phyloP scores from a whole-genome alignment of 37 sponge, comb jelly and placozoan species.

The Hexactinellida sp. region DNA sequence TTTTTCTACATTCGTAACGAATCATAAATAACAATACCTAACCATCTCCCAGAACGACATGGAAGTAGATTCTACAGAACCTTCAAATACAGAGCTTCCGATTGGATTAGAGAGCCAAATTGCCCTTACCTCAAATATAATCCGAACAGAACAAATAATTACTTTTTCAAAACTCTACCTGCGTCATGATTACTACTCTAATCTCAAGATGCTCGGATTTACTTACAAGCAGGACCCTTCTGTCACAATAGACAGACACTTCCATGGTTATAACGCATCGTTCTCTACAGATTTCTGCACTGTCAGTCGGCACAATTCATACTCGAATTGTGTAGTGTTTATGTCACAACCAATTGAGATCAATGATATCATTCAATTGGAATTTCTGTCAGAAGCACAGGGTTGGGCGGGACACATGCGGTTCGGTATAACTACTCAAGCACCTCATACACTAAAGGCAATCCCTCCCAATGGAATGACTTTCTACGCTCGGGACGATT shows the following conservation, averaged over 20 bases:
- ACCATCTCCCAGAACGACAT: background rate
- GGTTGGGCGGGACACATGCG: constrained; percentile 13
- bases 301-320: background rate
- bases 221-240: background rate
- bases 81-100: background rate
- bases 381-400: constrained; percentile 7
- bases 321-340: background rate
- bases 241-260: background rate
- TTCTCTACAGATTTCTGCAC: background rate
- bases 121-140: background rate
- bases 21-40: background rate
- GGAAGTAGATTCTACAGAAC: background rate
- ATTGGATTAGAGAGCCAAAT: background rate
- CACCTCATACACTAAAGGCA: background rate
- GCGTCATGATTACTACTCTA: constrained; percentile 5
- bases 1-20: background rate
- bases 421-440: background rate
- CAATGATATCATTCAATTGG: background rate
- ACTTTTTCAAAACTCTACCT: background rate
- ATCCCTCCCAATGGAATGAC: constrained; percentile 7
- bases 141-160: background rate
- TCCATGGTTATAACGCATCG: background rate
- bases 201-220: constrained; percentile 1
- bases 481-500: background rate
- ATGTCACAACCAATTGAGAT: constrained; percentile 3